Conservation (phyloP, 2,113 vertebrate species). For the Myotis davidii region DNA sequence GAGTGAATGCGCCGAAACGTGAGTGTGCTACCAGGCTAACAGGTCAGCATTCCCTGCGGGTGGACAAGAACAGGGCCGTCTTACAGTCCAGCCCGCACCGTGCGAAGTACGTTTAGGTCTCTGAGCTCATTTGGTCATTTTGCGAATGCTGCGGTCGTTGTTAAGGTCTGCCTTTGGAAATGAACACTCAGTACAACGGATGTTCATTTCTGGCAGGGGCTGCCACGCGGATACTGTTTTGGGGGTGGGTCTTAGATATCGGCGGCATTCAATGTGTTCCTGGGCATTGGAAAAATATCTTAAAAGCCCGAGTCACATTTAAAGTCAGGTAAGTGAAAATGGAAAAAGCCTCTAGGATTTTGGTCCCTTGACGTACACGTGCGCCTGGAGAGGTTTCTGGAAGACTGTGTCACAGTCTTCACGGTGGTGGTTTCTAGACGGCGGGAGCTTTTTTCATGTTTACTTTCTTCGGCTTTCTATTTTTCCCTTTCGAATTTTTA, state of each 20-base stretch:
- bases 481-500: conserved; percentile 14
- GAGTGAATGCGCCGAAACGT: neutral
- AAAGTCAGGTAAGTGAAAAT: neutral
- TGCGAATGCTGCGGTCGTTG: neutral
- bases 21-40: neutral
- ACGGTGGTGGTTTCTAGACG: neutral
- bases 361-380: neutral
- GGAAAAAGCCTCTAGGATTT: neutral
- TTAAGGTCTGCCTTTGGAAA: conserved; percentile 10
- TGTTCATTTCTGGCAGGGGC: neutral
- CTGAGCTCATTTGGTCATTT: neutral
- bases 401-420: neutral
- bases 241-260: neutral
- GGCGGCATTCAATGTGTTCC: neutral
- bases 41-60: neutral
- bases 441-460: neutral
- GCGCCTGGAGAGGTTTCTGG: neutral
- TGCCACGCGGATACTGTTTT: neutral
- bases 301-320: neutral
- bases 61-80: neutral
- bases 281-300: neutral
- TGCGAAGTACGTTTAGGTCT: neutral
- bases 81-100: neutral
- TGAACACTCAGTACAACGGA: neutral
- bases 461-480: neutral